A percentile compares a stretch with the other conserved stretches of the same genome.
Evolutionary conservation across 2,888 invertebrate species (phyloP).

Genomic region (Adineta ricciae): DNA sequence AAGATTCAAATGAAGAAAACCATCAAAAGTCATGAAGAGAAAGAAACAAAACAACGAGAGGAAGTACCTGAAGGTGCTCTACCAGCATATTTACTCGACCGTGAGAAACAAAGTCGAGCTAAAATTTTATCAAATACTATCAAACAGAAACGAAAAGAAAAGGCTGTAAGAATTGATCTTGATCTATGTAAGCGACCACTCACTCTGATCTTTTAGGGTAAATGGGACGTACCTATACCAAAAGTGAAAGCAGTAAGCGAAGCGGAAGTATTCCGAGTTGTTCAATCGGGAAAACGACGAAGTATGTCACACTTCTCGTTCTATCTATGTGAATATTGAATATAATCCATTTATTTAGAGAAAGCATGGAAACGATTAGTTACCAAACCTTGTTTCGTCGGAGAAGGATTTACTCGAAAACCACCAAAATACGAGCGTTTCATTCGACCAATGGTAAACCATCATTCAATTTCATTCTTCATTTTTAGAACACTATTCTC

Average conservation of each 20-base stretch:
- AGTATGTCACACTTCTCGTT: slow-evolving; percentile 47
- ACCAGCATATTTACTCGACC: slow-evolving; percentile 89
- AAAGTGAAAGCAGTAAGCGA: slow-evolving; percentile 93
- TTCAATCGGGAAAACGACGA: slow-evolving; percentile 79
- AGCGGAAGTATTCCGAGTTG: slow-evolving; percentile 78
- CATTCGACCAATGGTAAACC: slow-evolving; percentile 79
- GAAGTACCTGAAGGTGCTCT: slow-evolving; percentile 68
- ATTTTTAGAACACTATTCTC: too few relatives aligned
- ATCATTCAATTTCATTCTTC: slow-evolving; percentile 26
- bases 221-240: slow-evolving; percentile 98
- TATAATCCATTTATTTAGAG: too few relatives aligned
- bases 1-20: slow-evolving; percentile 96
- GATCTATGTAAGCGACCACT: too few relatives aligned
- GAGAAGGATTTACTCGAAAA: slow-evolving; percentile 93
- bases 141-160: slow-evolving; percentile 97
- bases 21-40: slow-evolving; percentile 90
- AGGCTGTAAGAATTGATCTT: slow-evolving; percentile 57
- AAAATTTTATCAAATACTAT: slow-evolving; percentile 97
- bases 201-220: slow-evolving; percentile 67
- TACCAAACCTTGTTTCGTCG: slow-evolving; percentile 92
- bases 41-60: slow-evolving; percentile 72
- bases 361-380: slow-evolving; percentile 99
- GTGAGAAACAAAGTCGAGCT: slow-evolving; percentile 81
- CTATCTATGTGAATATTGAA: too few relatives aligned
- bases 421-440: slow-evolving; percentile 98